Evolutionary conservation across 2,113 vertebrate genomes (phyloP), one percentile per base, ranked within the genome.

Genomic region (Pelobates fuscus): DNA sequence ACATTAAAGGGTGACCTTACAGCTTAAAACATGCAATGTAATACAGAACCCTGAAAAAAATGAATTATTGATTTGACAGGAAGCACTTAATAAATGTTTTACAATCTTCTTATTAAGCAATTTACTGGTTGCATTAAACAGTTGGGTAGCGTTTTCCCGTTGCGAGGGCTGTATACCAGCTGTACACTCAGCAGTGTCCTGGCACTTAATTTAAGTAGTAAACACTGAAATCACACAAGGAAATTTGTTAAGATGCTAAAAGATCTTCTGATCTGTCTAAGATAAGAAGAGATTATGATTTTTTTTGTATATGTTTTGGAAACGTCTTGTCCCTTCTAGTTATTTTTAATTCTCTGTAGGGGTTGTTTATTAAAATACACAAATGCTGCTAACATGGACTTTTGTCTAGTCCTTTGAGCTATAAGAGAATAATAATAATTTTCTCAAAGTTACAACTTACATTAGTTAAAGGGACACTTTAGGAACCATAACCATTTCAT

Each of bases 61-160:
- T 67, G 52, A 67, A 75, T 75, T 75, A 75, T 75, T 75, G 72
- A 75, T 75, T 75, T 75, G 72, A 75, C 72, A 75, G 64, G 65
- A 77, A 77, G 73, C 73, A 77, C 64, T 77, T 77, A 77, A 77
- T 77, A 77, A 60, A 77, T 77, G 64, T 77, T 77, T 77, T 77
- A 77, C 73, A 68, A 77, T 77, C 73, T 77, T 77, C 73, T 77
- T 77, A 77, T 77, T 77, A 77, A 77, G 73, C 73, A 77, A 77
- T 77, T 77, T 77, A 77, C 73, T 68, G 66, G 54, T 68, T 77
- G 65, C 57, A 68, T 77, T 68, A 68, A 77, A 77, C 73, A 77
- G 65, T 68, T 61, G 55, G 65, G 67, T 59, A 68, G 44, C 67
- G 67, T 61, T 61, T 77, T 66, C 73, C 73, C 20, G 73, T 77